Evolutionary conservation across 2,113 vertebrate genomes (phyloP).

Genomic region (Ageneiosus marmoratus): DNA sequence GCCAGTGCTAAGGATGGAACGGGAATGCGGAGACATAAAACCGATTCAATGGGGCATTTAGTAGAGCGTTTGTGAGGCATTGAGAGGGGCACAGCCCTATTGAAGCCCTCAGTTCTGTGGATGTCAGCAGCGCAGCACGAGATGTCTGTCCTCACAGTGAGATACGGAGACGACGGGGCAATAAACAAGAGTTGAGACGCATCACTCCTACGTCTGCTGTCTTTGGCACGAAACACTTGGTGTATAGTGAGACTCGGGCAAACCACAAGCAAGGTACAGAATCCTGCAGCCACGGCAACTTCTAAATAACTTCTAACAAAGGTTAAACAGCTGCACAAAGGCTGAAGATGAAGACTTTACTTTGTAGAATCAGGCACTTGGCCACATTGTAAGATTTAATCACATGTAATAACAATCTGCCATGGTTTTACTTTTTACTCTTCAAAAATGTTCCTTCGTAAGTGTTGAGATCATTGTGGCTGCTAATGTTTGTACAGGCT

Average conservation of each 20-base stretch:
- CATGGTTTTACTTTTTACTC: slow-evolving; percentile 2
- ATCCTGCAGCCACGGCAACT: slow-evolving; percentile 48
- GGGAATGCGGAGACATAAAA: slow-evolving; percentile 48
- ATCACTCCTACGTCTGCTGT: slow-evolving; percentile 49
- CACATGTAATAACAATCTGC: slow-evolving; percentile 4
- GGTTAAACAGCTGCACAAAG: slow-evolving; percentile 26
- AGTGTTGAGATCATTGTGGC: background rate
- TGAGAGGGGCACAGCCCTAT: slow-evolving; percentile 38
- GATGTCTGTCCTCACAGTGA: slow-evolving; percentile 43
- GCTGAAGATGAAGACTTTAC: slow-evolving; percentile 13
- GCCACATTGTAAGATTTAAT: slow-evolving; percentile 17
- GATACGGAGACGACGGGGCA: slow-evolving; percentile 49
- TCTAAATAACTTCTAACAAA: slow-evolving; percentile 36
- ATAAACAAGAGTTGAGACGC: slow-evolving; percentile 52
- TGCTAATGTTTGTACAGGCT: background rate
- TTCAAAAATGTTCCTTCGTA: background rate
- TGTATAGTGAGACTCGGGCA: slow-evolving; percentile 31
- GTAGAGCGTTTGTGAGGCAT: slow-evolving; percentile 47
- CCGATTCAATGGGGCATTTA: slow-evolving; percentile 43
- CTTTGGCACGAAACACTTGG: slow-evolving; percentile 43
- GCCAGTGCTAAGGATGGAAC: slow-evolving; percentile 36
- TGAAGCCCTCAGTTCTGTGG: slow-evolving; percentile 30
- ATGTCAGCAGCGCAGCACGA: slow-evolving; percentile 51
- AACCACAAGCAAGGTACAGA: slow-evolving; percentile 51
- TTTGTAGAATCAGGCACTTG: background rate